Evolutionary conservation across 1,140 invertebrate genomes (phyloP).

Genomic region (Galleria mellonella): DNA sequence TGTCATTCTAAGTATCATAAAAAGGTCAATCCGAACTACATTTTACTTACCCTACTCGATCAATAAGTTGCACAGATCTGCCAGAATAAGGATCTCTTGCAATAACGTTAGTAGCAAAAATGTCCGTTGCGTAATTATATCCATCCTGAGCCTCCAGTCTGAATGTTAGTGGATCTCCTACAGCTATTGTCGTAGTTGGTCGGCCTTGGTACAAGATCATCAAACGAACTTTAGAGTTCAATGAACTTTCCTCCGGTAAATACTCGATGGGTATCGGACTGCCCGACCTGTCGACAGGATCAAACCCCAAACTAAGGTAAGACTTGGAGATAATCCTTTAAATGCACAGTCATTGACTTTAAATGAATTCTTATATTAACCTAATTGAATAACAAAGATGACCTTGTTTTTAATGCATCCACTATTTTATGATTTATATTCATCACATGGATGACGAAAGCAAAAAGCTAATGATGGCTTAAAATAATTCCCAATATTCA

Average conservation of each 20-base stretch:
- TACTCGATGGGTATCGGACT: slow-evolving; percentile 94
- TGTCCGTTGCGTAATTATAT: slow-evolving; percentile 91
- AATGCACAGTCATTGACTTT: slow-evolving; percentile 29
- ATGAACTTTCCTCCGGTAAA: slow-evolving; percentile 90
- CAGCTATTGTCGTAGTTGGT: slow-evolving; percentile 93
- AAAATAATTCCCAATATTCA: not conserved
- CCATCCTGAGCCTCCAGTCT: slow-evolving; percentile 91
- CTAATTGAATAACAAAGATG: too few relatives aligned
- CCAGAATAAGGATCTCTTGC: slow-evolving; percentile 94
- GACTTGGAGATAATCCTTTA: slow-evolving; percentile 39
- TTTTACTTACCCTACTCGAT: slow-evolving; percentile 85
- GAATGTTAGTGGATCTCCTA: slow-evolving; percentile 94
- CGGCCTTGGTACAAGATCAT: slow-evolving; percentile 91
- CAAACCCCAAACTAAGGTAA: slow-evolving; percentile 63
- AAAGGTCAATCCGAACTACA: too few relatives aligned
- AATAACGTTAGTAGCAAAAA: slow-evolving; percentile 95
- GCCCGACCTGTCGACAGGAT: slow-evolving; percentile 81
- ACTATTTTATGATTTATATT: too few relatives aligned
- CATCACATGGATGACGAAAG: too few relatives aligned
- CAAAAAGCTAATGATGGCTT: too few relatives aligned
- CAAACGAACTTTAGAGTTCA: slow-evolving; percentile 90
- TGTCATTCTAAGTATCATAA: too few relatives aligned
- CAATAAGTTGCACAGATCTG: slow-evolving; percentile 90
- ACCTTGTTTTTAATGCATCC: too few relatives aligned
- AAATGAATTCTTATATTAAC: slow-evolving; percentile 37